Conservation (phyloP, 2,113 vertebrate species). For the Phocoena sinus region DNA sequence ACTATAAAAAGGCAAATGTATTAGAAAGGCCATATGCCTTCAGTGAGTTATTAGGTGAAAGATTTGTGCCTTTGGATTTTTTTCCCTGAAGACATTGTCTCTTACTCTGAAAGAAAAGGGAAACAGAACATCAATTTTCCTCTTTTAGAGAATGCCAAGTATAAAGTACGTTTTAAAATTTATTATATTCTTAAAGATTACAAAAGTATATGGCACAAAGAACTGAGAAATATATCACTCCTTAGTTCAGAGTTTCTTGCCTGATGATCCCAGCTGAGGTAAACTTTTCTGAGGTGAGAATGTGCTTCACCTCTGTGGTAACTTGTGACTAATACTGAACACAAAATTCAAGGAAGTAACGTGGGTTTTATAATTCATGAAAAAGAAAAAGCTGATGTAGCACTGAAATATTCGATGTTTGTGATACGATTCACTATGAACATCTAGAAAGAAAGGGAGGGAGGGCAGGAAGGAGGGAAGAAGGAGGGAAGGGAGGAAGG, state of each 20-base stretch:
- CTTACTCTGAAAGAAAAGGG: conserved; percentile 7
- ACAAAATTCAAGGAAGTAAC: not conserved
- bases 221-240: not conserved
- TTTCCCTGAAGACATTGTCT: not conserved
- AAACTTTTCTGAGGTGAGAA: not conserved
- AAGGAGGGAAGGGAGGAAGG: rapidly evolving
- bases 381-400: not conserved
- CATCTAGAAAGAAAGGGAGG: not conserved
- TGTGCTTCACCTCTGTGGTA: not conserved
- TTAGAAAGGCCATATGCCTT: not conserved
- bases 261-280: not conserved
- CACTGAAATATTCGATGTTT: not conserved
- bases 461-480: not conserved
- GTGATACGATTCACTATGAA: not conserved
- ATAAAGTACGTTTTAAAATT: not conserved
- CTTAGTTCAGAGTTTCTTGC: not conserved
- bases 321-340: not conserved
- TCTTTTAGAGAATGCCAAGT: conserved; percentile 5
- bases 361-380: not conserved
- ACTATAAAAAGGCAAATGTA: not conserved
- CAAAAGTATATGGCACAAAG: not conserved
- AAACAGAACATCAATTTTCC: not conserved
- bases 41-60: conserved; percentile 18
- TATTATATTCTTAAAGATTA: not conserved
- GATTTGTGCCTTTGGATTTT: not conserved